Percentiles rank a stretch among this genome's conserved stretches.
Evolutionary conservation across 2,888 invertebrate species (phyloP).

Genomic region (Philonicus albiceps): DNA sequence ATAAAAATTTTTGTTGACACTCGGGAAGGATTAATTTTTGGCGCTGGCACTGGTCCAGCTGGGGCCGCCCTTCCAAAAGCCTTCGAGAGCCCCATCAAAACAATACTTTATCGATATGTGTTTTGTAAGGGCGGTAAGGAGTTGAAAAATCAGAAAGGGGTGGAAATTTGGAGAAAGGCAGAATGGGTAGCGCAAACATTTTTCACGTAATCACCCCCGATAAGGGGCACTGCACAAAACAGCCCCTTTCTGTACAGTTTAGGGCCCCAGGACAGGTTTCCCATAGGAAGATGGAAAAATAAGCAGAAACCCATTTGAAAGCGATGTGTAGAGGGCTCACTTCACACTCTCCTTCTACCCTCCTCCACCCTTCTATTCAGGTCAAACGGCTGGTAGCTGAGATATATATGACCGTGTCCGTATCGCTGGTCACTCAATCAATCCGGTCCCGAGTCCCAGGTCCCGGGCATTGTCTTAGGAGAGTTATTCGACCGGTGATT

Average conservation of each 20-base stretch:
- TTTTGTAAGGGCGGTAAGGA: not conserved
- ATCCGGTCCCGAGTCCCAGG: not conserved
- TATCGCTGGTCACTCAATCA: conserved; percentile 36
- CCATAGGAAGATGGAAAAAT: not conserved
- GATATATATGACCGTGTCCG: conserved; percentile 12
- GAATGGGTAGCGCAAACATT: not conserved
- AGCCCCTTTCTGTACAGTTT: not conserved
- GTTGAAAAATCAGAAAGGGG: not conserved
- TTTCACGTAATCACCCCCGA: not conserved
- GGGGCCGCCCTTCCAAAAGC: not conserved
- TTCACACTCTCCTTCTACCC: not conserved
- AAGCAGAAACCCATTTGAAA: conserved; percentile 26
- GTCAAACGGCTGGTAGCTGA: not conserved
- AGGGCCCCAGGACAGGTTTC: not conserved
- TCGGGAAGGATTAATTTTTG: conserved; percentile 34
- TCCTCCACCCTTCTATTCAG: not conserved
- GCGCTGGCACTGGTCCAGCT: conserved; percentile 7
- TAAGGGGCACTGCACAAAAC: conserved; percentile 14
- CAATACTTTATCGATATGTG: conserved; percentile 14
- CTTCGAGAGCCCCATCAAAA: not conserved
- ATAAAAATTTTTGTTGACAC: conserved; percentile 38
- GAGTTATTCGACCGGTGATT: conserved; percentile 35
- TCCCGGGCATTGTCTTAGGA: conserved; percentile 9
- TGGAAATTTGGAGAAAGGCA: not conserved
- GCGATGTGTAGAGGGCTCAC: not conserved